Evolutionary conservation across 2,797 vertebrate genomes (phyloP).

Genomic region (Nothura maculosa): DNA sequence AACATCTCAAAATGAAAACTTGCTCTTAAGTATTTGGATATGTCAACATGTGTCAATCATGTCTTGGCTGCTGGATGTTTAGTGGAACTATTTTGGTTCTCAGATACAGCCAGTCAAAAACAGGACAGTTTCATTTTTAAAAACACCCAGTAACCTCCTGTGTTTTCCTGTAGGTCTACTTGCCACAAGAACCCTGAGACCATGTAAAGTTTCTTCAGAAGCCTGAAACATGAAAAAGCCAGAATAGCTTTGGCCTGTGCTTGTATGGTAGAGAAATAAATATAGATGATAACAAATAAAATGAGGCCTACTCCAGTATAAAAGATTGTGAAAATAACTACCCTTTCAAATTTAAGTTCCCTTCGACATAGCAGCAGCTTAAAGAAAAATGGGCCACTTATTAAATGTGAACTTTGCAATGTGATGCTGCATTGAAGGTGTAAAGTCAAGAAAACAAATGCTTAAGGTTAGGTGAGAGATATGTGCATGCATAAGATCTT

Average conservation of each 20-base stretch:
- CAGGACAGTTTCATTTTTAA: not conserved
- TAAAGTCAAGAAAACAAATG: not conserved
- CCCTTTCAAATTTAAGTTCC: not conserved
- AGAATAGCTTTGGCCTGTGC: not conserved
- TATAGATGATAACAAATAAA: not conserved
- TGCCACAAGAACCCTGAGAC: not conserved
- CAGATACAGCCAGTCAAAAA: not conserved
- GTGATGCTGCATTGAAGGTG: not conserved
- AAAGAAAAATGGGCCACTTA: not conserved
- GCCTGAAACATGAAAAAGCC: not conserved
- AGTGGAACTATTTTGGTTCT: not conserved
- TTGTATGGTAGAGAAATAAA: not conserved
- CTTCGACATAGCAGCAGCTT: not conserved
- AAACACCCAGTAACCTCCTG: not conserved
- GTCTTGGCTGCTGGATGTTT: not conserved
- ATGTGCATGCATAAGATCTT: not conserved
- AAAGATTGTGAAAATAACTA: not conserved
- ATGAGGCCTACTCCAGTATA: not conserved
- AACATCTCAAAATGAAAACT: not conserved
- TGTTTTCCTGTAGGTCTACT: constrained; percentile 11
- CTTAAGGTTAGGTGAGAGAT: not conserved
- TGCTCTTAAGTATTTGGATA: not conserved
- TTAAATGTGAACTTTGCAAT: not conserved
- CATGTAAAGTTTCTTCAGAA: constrained; percentile 16
- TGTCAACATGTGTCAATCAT: fast-evolving